Evolutionary conservation across 2,888 invertebrate genomes (phyloP).

Genomic region (Capitulum mitella): DNA sequence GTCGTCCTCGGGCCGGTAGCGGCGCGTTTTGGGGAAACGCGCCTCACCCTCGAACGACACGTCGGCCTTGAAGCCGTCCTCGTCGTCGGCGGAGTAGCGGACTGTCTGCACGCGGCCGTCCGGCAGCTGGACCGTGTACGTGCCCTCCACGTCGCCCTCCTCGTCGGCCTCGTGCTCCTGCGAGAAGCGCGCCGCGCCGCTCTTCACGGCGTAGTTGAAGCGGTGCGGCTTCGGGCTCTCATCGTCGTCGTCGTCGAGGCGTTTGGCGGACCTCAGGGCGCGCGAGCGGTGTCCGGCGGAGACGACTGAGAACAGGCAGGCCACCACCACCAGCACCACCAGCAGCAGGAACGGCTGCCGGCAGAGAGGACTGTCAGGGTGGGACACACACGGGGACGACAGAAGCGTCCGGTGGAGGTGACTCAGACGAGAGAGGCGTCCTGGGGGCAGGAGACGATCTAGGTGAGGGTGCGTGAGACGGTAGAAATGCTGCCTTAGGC

Average conservation of each 20-base stretch:
- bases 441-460: no score
- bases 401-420: no score
- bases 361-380: no score
- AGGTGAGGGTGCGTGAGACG: no score
- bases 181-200: background rate
- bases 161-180: background rate
- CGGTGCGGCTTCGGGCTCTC: background rate
- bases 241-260: background rate
- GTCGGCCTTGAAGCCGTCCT: background rate
- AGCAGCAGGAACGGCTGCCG: constrained; percentile 16
- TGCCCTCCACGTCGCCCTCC: background rate
- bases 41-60: constrained; percentile 10
- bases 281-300: background rate
- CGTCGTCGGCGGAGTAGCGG: background rate
- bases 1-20: background rate
- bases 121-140: background rate
- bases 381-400: no score
- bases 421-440: no score
- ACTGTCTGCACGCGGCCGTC: constrained; percentile 1
- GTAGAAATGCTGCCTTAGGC: no score
- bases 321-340: background rate
- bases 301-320: background rate
- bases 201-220: background rate
- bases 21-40: background rate
- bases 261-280: background rate